These are phyloP conservation scores for Plagodis pulveraria DNA, from an alignment of 2,888 invertebrate genomes.

Conservation along the genomic window DNA sequence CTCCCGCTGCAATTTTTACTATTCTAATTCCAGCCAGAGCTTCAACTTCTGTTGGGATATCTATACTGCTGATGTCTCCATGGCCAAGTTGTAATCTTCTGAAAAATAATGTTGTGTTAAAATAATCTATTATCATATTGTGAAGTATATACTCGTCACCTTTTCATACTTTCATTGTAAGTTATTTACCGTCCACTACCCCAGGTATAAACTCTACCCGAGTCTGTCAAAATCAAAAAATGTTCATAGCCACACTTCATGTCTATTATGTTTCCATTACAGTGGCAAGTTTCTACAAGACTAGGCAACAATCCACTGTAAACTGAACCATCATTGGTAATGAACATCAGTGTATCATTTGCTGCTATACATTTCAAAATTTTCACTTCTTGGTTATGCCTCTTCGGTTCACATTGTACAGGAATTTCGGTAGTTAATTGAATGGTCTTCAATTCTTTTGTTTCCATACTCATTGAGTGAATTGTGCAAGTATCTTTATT, in stretches of 20 bases:
- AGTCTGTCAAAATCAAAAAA: slow-evolving; percentile 87
- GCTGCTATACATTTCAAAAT: slow-evolving; percentile 53
- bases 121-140: no score
- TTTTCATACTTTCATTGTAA: no score
- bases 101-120: slow-evolving; percentile 42
- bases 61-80: slow-evolving; percentile 87
- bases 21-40: slow-evolving; percentile 91
- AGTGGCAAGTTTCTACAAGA: slow-evolving; percentile 83
- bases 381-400: slow-evolving; percentile 42
- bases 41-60: slow-evolving; percentile 87
- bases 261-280: slow-evolving; percentile 83
- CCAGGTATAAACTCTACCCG: slow-evolving; percentile 91
- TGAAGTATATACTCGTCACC: no score
- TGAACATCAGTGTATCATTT: slow-evolving; percentile 57
- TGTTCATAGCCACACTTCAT: slow-evolving; percentile 93
- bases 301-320: slow-evolving; percentile 86
- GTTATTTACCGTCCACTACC: slow-evolving; percentile 91
- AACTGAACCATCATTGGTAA: slow-evolving; percentile 66
- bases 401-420: slow-evolving; percentile 44
- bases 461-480: slow-evolving; percentile 58
- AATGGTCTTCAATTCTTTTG: slow-evolving; percentile 47
- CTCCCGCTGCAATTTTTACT: slow-evolving; percentile 89
- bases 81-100: slow-evolving; percentile 96
- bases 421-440: slow-evolving; percentile 52
- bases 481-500: slow-evolving; percentile 47